Conservation (phyloP, 2,888 invertebrate species). For the Diarsia rubi region DNA sequence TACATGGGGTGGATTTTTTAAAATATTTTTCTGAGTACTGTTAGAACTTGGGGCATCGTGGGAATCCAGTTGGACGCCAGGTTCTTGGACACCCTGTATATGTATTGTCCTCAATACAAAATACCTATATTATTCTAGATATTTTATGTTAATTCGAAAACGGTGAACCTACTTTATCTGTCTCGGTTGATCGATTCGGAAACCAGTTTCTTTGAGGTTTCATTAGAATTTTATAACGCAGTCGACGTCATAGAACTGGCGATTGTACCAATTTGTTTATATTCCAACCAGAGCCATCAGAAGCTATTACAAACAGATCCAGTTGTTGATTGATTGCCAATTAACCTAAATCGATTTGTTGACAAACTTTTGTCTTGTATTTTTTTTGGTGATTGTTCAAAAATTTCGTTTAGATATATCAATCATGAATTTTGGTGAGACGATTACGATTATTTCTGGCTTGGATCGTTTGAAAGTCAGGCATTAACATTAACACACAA, state of each 20-base stretch:
- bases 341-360: constrained; percentile 44
- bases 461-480: neutral
- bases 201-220: constrained; percentile 53
- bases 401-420: neutral
- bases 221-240: constrained; percentile 42
- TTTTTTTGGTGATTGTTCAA: constrained; percentile 10
- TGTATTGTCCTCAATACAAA: constrained; percentile 34
- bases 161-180: constrained; percentile 41
- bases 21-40: too few relatives aligned
- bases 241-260: constrained; percentile 25
- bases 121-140: constrained; percentile 11
- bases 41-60: too few relatives aligned
- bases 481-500: too few relatives aligned
- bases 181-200: constrained; percentile 25
- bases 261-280: constrained; percentile 42
- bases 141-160: constrained; percentile 38
- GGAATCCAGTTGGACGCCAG: too few relatives aligned
- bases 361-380: constrained; percentile 19
- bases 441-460: neutral
- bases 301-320: constrained; percentile 13
- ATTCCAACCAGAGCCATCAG: constrained; percentile 13
- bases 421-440: neutral
- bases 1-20: too few relatives aligned
- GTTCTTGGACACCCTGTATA: too few relatives aligned
- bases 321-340: constrained; percentile 44